Conservation (phyloP, 2,888 invertebrate genomes). For the Caenorhabditis sp. region DNA sequence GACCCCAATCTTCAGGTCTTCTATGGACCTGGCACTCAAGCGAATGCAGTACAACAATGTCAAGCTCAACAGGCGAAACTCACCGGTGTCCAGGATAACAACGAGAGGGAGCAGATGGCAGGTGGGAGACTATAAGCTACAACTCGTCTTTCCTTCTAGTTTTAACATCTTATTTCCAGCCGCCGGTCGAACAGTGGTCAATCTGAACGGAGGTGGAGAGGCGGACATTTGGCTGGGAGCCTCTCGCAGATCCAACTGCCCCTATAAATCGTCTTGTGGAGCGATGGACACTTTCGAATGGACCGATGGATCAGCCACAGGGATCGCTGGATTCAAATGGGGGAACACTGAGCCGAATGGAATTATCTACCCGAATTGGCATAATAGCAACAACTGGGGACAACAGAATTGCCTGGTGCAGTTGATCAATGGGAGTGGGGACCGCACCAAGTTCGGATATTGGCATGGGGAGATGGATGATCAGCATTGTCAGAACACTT, state of each 20-base stretch:
- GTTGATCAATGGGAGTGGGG: not conserved
- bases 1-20: not conserved
- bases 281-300: constrained; percentile 16
- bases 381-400: not conserved
- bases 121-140: too few species aligned
- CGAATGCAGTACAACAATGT: not conserved
- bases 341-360: constrained; percentile 2
- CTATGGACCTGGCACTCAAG: not conserved
- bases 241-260: not conserved
- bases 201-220: not conserved
- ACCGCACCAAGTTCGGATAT: not conserved
- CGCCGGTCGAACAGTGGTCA: not conserved
- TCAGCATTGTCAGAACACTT: constrained; percentile 7
- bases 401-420: constrained; percentile 14
- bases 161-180: constrained; percentile 5
- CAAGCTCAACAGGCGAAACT: not conserved
- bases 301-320: constrained; percentile 31
- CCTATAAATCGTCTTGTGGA: not conserved
- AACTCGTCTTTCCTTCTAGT: too few species aligned
- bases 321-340: constrained; percentile 18
- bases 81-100: not conserved
- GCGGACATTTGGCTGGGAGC: constrained; percentile 26
- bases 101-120: too few species aligned
- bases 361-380: not conserved
- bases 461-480: constrained; percentile 19